Evolutionary conservation across 2,113 vertebrate species (phyloP), one percentile per base, ranked within the genome.

Genomic region (Microcebus lehilahytsara): DNA sequence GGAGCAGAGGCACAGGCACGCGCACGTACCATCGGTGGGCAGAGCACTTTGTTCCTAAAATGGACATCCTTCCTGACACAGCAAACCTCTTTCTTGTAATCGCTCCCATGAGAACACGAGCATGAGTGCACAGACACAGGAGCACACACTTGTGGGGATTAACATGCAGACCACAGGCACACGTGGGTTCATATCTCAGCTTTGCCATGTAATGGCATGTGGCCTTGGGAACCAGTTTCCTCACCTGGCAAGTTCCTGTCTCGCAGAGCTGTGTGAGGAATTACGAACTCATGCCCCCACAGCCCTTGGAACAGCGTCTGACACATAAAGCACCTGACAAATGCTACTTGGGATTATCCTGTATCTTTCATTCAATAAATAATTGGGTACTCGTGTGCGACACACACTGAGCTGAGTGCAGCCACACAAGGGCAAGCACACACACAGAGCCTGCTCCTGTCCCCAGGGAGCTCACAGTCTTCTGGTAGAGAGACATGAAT

Each of bases 1-100:
- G 20, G 32, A 4, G 1, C 1, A 1, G 16, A 30, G 30, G 10
- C 46, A 20, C 2, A 16, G 17, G 6, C n/a, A 6, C 2, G 6
- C 5, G 10, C 16, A 34, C 40, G 10, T 14, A 6, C 25, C 6
- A 9, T 14, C 6, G 27, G 27, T 6, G 32, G 42, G 56, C 12
- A 2, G 30, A 77, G 49, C 6, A 8, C 32, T 40, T 2, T 64
- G 27, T 23, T 85, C 78, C 86, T 85, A 58, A 90, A 66, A 51
- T 0, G 2, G 71, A 79, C 34, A 37, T 75, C 40, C 40, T 81
- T 62, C 77, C 30, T 27, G 85, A 60, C 60, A 40, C 9, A n/a
- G 46, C 23, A 89, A 78, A 23, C 16, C 27, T 11, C 49, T 60
- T 40, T 51, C 42, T 78, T 27, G 30, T 40, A n/a, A 72, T 19